Conservation (phyloP, 2,797 vertebrate genomes). For the Chaenodraco wilsoni region DNA sequence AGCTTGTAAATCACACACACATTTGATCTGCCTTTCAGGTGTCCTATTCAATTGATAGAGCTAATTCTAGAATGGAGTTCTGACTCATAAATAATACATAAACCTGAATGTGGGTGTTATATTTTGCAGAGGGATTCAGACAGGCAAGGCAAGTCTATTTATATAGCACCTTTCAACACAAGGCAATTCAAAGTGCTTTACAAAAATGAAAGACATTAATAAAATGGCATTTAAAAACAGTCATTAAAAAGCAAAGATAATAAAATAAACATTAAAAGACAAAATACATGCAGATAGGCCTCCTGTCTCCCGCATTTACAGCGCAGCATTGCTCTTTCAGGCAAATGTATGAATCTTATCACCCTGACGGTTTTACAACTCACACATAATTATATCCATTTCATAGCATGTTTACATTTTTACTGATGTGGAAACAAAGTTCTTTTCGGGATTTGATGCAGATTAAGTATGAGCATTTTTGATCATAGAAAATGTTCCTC, state of each 20-base stretch:
- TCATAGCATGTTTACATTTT: constrained; percentile 31
- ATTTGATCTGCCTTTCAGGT: constrained; percentile 21
- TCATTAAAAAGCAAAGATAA: too few relatives aligned
- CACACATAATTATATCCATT: constrained; percentile 61
- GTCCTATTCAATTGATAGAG: constrained; percentile 22
- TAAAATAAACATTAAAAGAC: too few relatives aligned
- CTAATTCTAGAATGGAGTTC: constrained; percentile 30
- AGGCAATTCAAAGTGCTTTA: too few relatives aligned
- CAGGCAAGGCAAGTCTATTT: neutral
- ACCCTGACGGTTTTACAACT: constrained; percentile 39
- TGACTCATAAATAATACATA: constrained; percentile 36
- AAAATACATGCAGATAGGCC: neutral
- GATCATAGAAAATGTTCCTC: constrained; percentile 34
- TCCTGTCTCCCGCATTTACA: constrained; percentile 37
- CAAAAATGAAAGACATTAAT: too few relatives aligned
- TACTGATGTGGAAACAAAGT: constrained; percentile 42
- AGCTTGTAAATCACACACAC: constrained; percentile 14
- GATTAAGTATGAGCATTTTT: constrained; percentile 45
- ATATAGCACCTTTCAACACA: too few relatives aligned
- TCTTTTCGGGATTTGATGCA: constrained; percentile 40
- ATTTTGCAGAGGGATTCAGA: constrained; percentile 27
- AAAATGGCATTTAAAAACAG: too few relatives aligned
- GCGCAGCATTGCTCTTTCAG: constrained; percentile 30
- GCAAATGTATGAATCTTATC: constrained; percentile 52
- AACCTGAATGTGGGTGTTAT: constrained; percentile 29